phyloP scores from a whole-genome alignment of 2,113 vertebrate species.

The Dipodomys ordii region DNA sequence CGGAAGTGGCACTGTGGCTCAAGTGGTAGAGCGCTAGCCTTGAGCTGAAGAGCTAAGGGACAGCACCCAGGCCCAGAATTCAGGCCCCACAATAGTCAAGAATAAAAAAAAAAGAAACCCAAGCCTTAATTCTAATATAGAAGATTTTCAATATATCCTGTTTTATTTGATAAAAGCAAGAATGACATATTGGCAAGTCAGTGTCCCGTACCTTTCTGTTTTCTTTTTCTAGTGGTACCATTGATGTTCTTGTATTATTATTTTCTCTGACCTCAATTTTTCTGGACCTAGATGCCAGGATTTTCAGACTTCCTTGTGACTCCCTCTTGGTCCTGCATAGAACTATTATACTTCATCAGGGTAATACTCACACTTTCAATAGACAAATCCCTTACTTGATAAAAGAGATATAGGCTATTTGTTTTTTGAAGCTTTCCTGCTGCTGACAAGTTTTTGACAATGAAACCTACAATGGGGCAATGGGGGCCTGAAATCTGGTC shows the following conservation, averaged over 20 bases:
- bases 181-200: background rate
- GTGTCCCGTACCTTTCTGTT: background rate
- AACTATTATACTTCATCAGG: background rate
- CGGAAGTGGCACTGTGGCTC: no score
- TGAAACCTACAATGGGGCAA: background rate
- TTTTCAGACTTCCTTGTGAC: background rate
- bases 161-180: background rate
- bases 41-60: no score
- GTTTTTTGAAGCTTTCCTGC: background rate
- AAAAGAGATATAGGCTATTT: background rate
- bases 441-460: background rate
- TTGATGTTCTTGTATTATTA: fast-evolving
- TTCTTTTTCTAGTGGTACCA: background rate
- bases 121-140: background rate
- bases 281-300: background rate
- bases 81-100: no score
- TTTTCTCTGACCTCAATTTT: conserved; percentile 5
- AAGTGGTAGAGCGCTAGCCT: no score
- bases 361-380: background rate
- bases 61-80: no score
- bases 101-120: background rate
- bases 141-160: background rate
- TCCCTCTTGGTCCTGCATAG: background rate
- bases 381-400: background rate
- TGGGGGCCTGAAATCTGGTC: background rate